Conservation (phyloP, 2,797 vertebrate genomes). For the Carduelis carduelis region DNA sequence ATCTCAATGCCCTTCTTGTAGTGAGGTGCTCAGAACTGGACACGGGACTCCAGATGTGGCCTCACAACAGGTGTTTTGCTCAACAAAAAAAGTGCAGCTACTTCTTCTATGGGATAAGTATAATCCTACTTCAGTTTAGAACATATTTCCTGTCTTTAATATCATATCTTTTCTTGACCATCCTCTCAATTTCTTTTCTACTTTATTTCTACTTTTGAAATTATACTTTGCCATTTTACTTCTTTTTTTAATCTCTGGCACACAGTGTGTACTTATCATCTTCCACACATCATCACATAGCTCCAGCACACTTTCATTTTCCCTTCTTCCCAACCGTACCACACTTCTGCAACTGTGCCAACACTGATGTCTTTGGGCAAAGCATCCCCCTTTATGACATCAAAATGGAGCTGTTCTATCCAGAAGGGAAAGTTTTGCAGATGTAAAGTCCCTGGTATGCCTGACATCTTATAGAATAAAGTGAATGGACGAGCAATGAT, state of each 20-base stretch:
- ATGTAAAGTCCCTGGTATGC: not conserved
- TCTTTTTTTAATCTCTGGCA: not conserved
- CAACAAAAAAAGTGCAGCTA: not conserved
- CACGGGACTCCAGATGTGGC: rapidly evolving
- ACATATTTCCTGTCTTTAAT: not conserved
- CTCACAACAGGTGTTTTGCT: not conserved
- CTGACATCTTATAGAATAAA: not conserved
- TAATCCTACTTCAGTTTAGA: not conserved
- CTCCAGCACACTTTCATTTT: not conserved
- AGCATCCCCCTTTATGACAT: not conserved
- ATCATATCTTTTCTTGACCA: not conserved
- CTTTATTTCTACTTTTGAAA: not conserved
- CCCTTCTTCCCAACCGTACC: not conserved
- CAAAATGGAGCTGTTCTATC: not conserved
- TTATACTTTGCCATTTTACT: not conserved
- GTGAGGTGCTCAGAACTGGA: not conserved
- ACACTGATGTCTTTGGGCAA: not conserved
- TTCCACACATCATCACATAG: not conserved
- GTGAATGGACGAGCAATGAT: not conserved
- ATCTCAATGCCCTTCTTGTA: not conserved
- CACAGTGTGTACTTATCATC: not conserved
- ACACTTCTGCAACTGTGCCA: not conserved
- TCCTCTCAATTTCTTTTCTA: not conserved
- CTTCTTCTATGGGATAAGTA: not conserved
- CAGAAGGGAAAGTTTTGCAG: not conserved